phyloP scores from a whole-genome alignment of 2,888 invertebrate genomes.

The Perizoma affinitatum region DNA sequence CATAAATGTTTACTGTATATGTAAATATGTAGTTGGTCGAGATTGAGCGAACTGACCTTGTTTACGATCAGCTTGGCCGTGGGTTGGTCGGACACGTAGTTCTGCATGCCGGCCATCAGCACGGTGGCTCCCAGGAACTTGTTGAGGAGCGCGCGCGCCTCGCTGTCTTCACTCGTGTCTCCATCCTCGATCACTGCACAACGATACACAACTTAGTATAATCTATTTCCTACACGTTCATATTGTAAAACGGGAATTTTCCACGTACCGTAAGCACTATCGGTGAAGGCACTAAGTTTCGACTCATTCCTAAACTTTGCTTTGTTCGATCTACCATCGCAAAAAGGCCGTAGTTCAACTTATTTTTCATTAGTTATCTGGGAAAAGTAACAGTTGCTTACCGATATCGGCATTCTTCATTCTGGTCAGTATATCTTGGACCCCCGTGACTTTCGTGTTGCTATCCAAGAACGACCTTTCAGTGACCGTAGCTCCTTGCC shows the following conservation, averaged over 20 bases:
- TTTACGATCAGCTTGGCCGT: constrained; percentile 50
- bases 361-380: too few species aligned
- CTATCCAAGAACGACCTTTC: constrained; percentile 88
- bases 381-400: constrained; percentile 46
- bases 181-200: constrained; percentile 85
- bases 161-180: constrained; percentile 87
- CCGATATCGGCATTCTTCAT: constrained; percentile 91
- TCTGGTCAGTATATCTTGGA: constrained; percentile 89
- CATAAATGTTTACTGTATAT: too few species aligned
- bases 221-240: neutral
- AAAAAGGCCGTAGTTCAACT: too few species aligned
- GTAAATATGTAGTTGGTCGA: too few species aligned
- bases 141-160: constrained; percentile 90
- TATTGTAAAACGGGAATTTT: too few species aligned
- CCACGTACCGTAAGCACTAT: too few species aligned
- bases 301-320: too few species aligned
- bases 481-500: constrained; percentile 23
- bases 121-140: constrained; percentile 93
- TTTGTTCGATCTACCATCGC: too few species aligned
- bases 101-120: constrained; percentile 91
- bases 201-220: neutral
- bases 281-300: too few species aligned
- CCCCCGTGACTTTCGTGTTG: constrained; percentile 87
- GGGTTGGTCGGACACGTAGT: constrained; percentile 69
- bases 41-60: constrained; percentile 53